These are phyloP conservation scores for Choristoneura fumiferana DNA, from an alignment of 1,140 invertebrate genomes.

Conservation along the genomic window DNA sequence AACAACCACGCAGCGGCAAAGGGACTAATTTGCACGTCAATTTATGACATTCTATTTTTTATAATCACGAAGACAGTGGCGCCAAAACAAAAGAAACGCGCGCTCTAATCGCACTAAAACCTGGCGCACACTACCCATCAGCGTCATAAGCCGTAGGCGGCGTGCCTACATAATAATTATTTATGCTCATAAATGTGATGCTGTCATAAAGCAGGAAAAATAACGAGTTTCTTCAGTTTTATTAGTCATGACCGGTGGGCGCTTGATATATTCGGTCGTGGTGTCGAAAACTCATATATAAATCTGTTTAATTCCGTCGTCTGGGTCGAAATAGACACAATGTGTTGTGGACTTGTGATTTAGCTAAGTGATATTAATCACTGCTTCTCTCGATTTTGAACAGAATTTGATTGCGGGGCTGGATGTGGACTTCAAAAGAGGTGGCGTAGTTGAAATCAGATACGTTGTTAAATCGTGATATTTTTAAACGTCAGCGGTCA, in stretches of 20 bases:
- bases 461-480: too few relatives aligned
- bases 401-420: too few relatives aligned
- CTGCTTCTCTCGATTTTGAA: too few relatives aligned
- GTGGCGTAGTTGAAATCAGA: too few relatives aligned
- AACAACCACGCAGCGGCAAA: neutral
- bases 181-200: conserved; percentile 38
- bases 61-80: neutral
- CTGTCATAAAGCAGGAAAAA: conserved; percentile 53
- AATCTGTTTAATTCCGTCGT: conserved; percentile 27
- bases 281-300: conserved; percentile 28
- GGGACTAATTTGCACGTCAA: neutral
- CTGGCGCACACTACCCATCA: neutral
- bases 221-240: conserved; percentile 43
- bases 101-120: neutral
- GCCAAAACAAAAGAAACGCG: neutral
- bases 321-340: neutral
- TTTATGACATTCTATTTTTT: neutral
- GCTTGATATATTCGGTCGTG: conserved; percentile 33
- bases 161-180: conserved; percentile 32
- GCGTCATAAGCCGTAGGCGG: conserved; percentile 29
- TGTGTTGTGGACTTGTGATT: too few relatives aligned
- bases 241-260: conserved; percentile 37
- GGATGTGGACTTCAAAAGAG: too few relatives aligned
- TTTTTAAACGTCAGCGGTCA: too few relatives aligned
- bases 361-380: too few relatives aligned